Conservation (phyloP, 2,888 invertebrate genomes). For the Drosophila meridionalis region DNA sequence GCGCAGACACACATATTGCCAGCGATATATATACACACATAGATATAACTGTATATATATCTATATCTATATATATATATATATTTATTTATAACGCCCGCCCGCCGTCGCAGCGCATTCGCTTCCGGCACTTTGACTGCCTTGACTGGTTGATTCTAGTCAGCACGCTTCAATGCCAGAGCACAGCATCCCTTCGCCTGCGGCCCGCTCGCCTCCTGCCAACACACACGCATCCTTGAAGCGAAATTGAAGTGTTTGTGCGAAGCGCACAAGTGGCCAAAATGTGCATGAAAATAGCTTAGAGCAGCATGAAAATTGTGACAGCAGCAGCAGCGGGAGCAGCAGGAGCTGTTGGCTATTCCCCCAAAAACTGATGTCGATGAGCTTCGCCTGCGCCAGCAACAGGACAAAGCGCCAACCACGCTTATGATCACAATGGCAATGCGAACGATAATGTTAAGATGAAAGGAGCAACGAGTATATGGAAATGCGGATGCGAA, state of each 20-base stretch:
- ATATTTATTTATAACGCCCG: constrained; percentile 22
- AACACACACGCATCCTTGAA: constrained; percentile 64
- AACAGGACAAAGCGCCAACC: constrained; percentile 36
- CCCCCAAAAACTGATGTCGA: constrained; percentile 21
- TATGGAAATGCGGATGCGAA: constrained; percentile 16
- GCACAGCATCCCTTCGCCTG: constrained; percentile 1
- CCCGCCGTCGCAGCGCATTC: constrained; percentile 45
- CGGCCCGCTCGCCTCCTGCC: neutral
- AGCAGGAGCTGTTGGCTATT: constrained; percentile 14
- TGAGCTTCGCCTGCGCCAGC: constrained; percentile 35
- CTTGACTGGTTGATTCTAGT: constrained; percentile 56
- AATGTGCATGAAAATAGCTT: constrained; percentile 79
- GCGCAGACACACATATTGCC: constrained; percentile 25
- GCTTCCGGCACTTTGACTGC: constrained; percentile 73
- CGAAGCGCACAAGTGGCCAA: constrained; percentile 73
- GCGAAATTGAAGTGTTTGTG: constrained; percentile 80
- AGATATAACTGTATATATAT: constrained; percentile 8
- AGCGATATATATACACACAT: neutral
- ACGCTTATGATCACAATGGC: constrained; percentile 45
- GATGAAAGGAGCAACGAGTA: neutral
- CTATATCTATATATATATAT: constrained; percentile 11
- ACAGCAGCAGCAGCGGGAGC: constrained; percentile 33
- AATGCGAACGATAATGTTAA: constrained; percentile 32
- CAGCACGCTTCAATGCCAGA: constrained; percentile 44
- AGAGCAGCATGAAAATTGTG: constrained; percentile 72